Evolutionary conservation across 2,797 vertebrate species (phyloP), one percentile per base, ranked within the genome.

Genomic region (Gymnothorax reevesii): DNA sequence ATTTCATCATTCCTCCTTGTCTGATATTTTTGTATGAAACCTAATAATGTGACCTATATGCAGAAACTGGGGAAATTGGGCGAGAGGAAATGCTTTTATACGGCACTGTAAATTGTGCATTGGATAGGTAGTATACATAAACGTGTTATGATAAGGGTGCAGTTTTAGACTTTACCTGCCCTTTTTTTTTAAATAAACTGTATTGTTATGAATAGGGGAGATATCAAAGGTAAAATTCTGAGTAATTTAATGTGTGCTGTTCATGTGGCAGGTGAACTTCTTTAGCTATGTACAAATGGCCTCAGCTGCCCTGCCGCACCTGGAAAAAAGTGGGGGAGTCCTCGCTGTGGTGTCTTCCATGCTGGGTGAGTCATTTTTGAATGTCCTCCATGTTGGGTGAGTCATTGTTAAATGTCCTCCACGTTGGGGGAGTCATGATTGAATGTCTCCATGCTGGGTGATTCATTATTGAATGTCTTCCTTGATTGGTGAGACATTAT

Each of bases 281-380:
- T 92, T 97, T 87, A 98, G 97, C 90, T 98, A 97, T 1, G 86
- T 96, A 83, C 94, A 97, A 69, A 96, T 97, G 88, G 93, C 97
- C 6, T 94, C 94, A 83, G 94, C 90, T 90, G 96, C 96, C 83
- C 90, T 98, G 86, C 93, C 96, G 17, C 89, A 92, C 33, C 94
- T 99, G 71, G 95, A 96, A 42, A 88, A 96, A 88, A 97, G 89
- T 69, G 92, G 93, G 64, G 98, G 97, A 1, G 94, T 96, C 0
- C 89, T 98, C 73, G 92, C 97, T 71, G 92, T 97, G 6, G 95
- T 98, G 89, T 97, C 97, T 20, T 98, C 97, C 0, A 88, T 98
- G 84, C 80, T 96, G 84, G 97, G 97, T 75, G 73, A 75, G 73
- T 75, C 12, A 42, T 75, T 33, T 1, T 64, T 59, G 57, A 59